Base-by-base conservation (phyloP, 2,113 vertebrate species). In the Campylorhamphus procurvoides region DNA sequence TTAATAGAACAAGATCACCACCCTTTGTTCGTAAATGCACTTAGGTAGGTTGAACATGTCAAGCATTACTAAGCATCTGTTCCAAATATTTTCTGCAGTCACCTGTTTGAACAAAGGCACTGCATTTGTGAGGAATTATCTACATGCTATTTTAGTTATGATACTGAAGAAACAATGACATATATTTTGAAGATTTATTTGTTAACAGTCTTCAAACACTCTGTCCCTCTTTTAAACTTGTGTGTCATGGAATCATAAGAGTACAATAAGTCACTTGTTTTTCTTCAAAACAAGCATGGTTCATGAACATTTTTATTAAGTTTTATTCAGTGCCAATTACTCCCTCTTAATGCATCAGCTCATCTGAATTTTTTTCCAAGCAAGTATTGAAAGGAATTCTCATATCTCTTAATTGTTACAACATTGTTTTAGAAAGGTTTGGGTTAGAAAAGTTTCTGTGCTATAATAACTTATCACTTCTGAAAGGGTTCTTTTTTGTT, bases 191-290 rank as follows among this genome's bases (percentile, higher is more conserved):
- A 50, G 7, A 44, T 27, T 31, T 39, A 27, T 60, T 91, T 80
- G 46, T 23, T 55, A 24, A 29, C 3, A n/a, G 17, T 47, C 20
- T 76, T 58, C 40, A 79, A 72, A 55, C 64, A 7, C 2, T 64
- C 14, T 73, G 23, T 5, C 5, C 3, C 7, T 60, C 74, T 68
- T 80, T 18, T 14, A 73, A 79, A 64, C 10, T n/a, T 0, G 0
- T 49, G 13, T 35, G 18, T 64, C 20, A n/a, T 50, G 12, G 8
- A 53, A 19, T 73, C 27, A 42, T 35, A 62, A 29, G 16, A 56
- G 6, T 56, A 39, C 5, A 9, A 33, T 23, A 75, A 86, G 15
- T 33, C 1, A 68, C 23, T 37, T 39, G 6, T 23, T 87, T 79
- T 68, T 63, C 39, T 86, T 56, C 29, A 50, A 40, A 67, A 6